These are phyloP conservation scores for Poecilobothrus nobilitatus DNA, from an alignment of 2,888 invertebrate species.

Conservation along the genomic window DNA sequence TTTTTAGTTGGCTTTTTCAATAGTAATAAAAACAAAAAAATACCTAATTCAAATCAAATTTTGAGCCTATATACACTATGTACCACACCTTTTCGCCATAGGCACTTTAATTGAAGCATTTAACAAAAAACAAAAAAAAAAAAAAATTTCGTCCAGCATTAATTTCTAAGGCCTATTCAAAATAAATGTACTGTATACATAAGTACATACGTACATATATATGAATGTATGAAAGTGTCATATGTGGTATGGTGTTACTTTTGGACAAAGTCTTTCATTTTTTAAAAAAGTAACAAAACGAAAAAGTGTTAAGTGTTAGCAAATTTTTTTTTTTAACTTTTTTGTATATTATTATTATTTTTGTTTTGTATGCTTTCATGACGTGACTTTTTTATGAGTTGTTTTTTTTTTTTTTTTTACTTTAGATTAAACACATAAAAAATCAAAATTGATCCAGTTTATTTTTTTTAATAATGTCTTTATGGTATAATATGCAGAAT, in stretches of 20 bases:
- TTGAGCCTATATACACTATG: background rate
- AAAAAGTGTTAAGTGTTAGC: slow-evolving; percentile 1
- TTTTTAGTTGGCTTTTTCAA: no score
- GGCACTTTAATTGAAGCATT: background rate
- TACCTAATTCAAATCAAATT: background rate
- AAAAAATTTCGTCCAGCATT: background rate
- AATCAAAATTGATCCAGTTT: background rate
- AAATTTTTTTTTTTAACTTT: background rate
- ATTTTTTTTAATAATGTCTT: background rate
- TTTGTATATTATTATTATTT: background rate
- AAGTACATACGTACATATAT: no score
- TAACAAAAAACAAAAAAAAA: background rate
- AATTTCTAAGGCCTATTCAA: background rate
- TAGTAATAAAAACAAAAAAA: background rate
- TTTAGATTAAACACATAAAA: background rate
- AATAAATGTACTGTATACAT: background rate
- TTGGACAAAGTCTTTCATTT: background rate
- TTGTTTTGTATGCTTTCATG: background rate
- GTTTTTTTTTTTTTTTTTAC: background rate
- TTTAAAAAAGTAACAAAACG: background rate
- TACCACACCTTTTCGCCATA: background rate
- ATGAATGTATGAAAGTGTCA: no score
- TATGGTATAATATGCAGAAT: background rate
- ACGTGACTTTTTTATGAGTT: background rate
- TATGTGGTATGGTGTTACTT: background rate